A percentile compares a stretch with the other conserved stretches of the same genome.
Conservation (phyloP, 2,113 vertebrate species). For the Platycercus adscitus region DNA sequence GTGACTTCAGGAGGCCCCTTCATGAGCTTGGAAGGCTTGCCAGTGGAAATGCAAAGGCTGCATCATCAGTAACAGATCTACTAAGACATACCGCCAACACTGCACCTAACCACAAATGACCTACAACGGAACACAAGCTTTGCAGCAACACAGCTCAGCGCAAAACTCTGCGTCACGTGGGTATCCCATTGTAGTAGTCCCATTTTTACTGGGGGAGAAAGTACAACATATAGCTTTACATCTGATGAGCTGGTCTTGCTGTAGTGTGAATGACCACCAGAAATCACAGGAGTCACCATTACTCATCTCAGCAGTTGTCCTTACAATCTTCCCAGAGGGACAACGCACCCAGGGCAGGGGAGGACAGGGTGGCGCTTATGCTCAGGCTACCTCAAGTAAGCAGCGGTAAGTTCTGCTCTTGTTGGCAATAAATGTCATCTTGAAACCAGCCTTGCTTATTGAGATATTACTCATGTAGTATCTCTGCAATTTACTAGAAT, state of each 20-base stretch:
- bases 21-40: neutral
- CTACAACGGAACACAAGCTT: neutral
- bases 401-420: neutral
- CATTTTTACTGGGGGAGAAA: neutral
- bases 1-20: neutral
- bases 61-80: neutral
- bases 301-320: neutral
- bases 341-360: rapidly evolving
- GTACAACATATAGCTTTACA: neutral
- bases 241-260: neutral
- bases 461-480: neutral
- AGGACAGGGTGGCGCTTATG: neutral
- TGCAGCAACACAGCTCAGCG: neutral
- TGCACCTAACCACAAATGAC: neutral
- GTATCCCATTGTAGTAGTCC: neutral
- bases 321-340: neutral
- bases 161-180: neutral
- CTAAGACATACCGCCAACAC: neutral
- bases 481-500: neutral
- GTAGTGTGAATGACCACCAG: neutral
- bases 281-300: neutral
- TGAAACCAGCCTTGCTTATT: neutral
- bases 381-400: neutral
- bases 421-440: neutral
- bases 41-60: neutral